A percentile compares a stretch with the other conserved stretches of the same genome.
Conservation (phyloP, 1,140 invertebrate genomes). For the Babylonia areolata region DNA sequence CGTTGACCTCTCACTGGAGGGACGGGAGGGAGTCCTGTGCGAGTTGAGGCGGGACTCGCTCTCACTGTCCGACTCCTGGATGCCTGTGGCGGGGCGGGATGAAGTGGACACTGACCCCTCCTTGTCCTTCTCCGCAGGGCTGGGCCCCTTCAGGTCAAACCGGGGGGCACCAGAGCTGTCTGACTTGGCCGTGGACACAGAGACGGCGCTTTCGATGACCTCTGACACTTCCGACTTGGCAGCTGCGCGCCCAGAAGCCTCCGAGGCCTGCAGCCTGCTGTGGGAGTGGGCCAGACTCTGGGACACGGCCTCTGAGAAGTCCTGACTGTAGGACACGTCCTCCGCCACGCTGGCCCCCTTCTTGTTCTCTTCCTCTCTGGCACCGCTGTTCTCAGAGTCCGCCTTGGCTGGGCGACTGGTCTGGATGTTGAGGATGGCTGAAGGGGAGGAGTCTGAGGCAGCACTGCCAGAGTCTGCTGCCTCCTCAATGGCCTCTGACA, state of each 20-base stretch:
- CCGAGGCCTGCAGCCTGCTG: slow-evolving; percentile 37
- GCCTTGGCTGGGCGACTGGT: slow-evolving; percentile 42
- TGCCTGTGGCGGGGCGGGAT: slow-evolving; percentile 34
- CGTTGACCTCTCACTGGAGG: slow-evolving; percentile 58
- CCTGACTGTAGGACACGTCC: slow-evolving; percentile 55
- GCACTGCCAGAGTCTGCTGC: slow-evolving; percentile 30
- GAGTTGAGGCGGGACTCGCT: slow-evolving; percentile 51
- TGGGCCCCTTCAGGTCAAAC: slow-evolving; percentile 31
- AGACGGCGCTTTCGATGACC: slow-evolving; percentile 50
- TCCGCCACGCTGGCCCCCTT: slow-evolving; percentile 48
- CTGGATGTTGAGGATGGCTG: slow-evolving; percentile 26
- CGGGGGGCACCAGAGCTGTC: slow-evolving; percentile 25
- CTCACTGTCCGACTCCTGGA: slow-evolving; percentile 57
- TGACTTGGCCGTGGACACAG: slow-evolving; percentile 25
- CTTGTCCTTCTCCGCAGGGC: not conserved
- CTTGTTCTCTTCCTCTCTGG: slow-evolving; percentile 58
- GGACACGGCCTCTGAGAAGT: slow-evolving; percentile 52
- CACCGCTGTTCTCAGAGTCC: slow-evolving; percentile 51
- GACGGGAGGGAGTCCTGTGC: slow-evolving; percentile 55
- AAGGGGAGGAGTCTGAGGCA: slow-evolving; percentile 10
- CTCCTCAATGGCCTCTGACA: slow-evolving; percentile 35
- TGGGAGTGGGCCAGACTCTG: slow-evolving; percentile 44
- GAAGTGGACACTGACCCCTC: not conserved
- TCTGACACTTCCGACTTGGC: slow-evolving; percentile 47
- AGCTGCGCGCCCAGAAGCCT: slow-evolving; percentile 29